Base-by-base conservation (phyloP, 2,888 invertebrate species). In the Oegoconia quadripuncta region DNA sequence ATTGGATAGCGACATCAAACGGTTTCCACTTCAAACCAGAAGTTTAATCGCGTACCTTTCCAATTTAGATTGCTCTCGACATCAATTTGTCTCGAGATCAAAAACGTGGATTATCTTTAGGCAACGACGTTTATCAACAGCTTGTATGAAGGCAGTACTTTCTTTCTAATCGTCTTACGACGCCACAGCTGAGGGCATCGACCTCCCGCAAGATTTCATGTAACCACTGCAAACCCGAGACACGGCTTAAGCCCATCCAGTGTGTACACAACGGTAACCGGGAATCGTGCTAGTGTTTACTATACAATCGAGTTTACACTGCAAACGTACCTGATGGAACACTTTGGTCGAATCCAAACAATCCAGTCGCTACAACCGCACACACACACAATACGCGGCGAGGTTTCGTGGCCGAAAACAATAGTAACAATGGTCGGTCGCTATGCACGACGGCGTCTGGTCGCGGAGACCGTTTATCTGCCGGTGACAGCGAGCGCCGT, bases 401-500 rank as follows among this genome's bases (percentile, higher is more conserved):
- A 67, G 67, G 72, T 61, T 55, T 59, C 52, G 52, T 55, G 52
- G 59, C 45, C 51, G 52, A 50, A 57, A 54, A 73, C 64, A 67
- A 66, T 59, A 50, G 54, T 16, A 26, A 32, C 25, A 41, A 46
- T 34, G 27, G 22, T 23, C 50, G 56, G 39, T 20, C 55, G 50
- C 62, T 55, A 56, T 52, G 55, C 63, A 59, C 61, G 51, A 41
- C 50, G 51, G 56, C 55, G 64, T 64, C 63, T 59, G 59, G 55
- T 57, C 59, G 65, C 64, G 62, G 54, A 50, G 55, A 56, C 58
- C 63, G 70, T 60, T 73, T 73, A 76, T 76, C 74, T 72, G 68
- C 53, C 64, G 68, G 64, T 65, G 74, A 72, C 74, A 72, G 60
- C 60, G 63, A 60, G 52, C 61, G 58, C 47, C 55, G 64, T 55